Evolutionary conservation across 1,140 invertebrate species (phyloP).

Genomic region (Cyrtorhinus lividipennis): DNA sequence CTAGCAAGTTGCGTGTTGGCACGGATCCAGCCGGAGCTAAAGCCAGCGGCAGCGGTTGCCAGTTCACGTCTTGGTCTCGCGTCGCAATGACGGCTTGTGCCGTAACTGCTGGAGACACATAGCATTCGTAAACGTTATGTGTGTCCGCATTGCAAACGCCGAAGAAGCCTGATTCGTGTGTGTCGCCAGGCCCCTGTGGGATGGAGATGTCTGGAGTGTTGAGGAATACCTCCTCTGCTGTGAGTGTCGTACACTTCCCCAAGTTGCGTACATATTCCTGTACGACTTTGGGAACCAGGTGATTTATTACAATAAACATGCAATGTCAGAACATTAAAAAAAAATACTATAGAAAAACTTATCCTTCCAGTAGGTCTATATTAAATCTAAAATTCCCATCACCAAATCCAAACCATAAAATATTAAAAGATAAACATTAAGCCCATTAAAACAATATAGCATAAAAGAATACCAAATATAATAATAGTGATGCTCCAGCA

Average conservation of each 20-base stretch:
- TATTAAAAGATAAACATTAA: too few species aligned
- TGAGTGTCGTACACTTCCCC: not conserved
- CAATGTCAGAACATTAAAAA: too few species aligned
- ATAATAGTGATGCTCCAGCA: too few species aligned
- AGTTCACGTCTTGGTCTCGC: not conserved
- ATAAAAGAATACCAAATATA: too few species aligned
- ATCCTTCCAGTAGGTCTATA: too few species aligned
- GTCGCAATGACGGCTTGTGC: not conserved
- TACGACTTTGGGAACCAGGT: not conserved
- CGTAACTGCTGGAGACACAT: constrained; percentile 1
- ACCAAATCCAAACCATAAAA: too few species aligned
- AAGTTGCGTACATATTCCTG: constrained; percentile 9
- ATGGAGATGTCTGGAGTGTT: constrained; percentile 1
- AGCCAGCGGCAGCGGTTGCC: not conserved
- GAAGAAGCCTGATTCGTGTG: constrained; percentile 1
- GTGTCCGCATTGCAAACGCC: not conserved
- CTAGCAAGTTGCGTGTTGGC: not conserved
- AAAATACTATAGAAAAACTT: too few species aligned
- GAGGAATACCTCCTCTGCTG: not conserved
- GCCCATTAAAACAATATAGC: too few species aligned
- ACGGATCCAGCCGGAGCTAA: not conserved
- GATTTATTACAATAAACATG: too few species aligned
- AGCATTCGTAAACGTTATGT: constrained; percentile 14
- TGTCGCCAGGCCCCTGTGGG: not conserved
- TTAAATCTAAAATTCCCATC: too few species aligned